Conservation (phyloP, 2,113 vertebrate species). For the Gymnorhina tibicen region DNA sequence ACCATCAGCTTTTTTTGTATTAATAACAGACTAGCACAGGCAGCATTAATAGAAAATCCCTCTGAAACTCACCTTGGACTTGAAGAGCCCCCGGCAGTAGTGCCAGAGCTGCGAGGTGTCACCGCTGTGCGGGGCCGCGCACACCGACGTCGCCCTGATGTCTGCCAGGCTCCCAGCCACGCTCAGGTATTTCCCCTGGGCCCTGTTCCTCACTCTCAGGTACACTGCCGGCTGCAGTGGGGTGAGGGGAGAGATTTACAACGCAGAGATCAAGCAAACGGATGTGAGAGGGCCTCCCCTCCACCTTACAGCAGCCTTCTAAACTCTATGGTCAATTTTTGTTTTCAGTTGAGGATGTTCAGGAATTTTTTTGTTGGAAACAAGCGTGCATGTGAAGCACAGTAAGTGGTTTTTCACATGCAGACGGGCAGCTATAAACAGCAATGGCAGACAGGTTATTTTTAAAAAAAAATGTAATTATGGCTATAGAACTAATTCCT, state of each 20-base stretch:
- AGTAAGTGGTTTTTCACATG: neutral
- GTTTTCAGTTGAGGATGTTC: neutral
- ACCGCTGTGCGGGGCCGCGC: conserved; percentile 36
- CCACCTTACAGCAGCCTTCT: rapidly evolving
- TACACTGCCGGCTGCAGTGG: conserved; percentile 73
- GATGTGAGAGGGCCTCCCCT: neutral
- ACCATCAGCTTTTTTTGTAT: neutral
- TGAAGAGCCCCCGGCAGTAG: conserved; percentile 77
- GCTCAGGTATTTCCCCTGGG: conserved; percentile 72
- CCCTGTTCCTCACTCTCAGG: conserved; percentile 76
- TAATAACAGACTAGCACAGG: neutral
- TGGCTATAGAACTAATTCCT: neutral
- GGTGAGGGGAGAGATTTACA: neutral
- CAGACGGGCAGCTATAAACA: neutral
- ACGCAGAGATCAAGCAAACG: neutral
- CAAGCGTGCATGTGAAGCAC: neutral
- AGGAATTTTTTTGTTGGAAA: neutral
- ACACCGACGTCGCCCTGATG: conserved; percentile 67
- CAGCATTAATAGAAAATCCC: neutral
- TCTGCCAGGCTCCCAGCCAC: conserved; percentile 55
- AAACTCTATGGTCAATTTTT: rapidly evolving
- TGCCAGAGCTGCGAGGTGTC: conserved; percentile 78
- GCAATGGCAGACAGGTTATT: neutral
- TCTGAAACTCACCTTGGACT: conserved; percentile 74
- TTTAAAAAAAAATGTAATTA: neutral